Evolutionary conservation across 2,888 invertebrate genomes (phyloP).

Genomic region (Aspidiotus rigidus): DNA sequence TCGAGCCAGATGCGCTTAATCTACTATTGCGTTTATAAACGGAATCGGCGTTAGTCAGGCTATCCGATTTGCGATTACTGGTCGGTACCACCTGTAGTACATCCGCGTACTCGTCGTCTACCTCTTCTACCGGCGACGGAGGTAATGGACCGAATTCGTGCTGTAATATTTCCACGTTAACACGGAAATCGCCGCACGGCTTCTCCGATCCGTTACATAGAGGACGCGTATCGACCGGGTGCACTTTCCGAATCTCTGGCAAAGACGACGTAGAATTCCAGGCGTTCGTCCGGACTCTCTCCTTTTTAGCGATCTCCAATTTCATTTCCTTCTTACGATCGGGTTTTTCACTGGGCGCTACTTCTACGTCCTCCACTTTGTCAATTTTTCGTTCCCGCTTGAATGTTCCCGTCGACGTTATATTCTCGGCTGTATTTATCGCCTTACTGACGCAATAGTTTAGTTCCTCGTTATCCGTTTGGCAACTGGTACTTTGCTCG

Average conservation of each 20-base stretch:
- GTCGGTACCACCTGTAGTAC: slow-evolving; percentile 48
- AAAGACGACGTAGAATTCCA: slow-evolving; percentile 13
- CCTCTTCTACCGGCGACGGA: slow-evolving; percentile 73
- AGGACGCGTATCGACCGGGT: not conserved
- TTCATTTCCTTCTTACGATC: slow-evolving; percentile 35
- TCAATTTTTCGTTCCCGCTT: slow-evolving; percentile 9
- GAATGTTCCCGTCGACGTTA: slow-evolving; percentile 20
- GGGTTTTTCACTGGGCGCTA: slow-evolving; percentile 30
- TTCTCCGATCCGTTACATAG: slow-evolving; percentile 24
- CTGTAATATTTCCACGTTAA: slow-evolving; percentile 53
- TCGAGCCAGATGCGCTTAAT: slow-evolving; percentile 26
- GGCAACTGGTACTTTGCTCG: slow-evolving; percentile 35
- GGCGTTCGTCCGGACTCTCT: not conserved
- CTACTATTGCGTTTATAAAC: slow-evolving; percentile 14
- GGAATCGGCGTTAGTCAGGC: slow-evolving; percentile 15
- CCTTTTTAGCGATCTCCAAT: slow-evolving; percentile 36
- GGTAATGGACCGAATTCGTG: slow-evolving; percentile 62
- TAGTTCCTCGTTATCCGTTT: slow-evolving; percentile 34
- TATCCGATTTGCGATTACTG: slow-evolving; percentile 43
- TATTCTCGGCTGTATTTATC: slow-evolving; percentile 24
- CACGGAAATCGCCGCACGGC: slow-evolving; percentile 43
- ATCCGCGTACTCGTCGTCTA: slow-evolving; percentile 65
- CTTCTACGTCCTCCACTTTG: not conserved
- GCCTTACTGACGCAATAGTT: slow-evolving; percentile 29
- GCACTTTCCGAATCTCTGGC: slow-evolving; percentile 18